Percentiles rank a stretch among this genome's conserved stretches.
phyloP scores from a whole-genome alignment of 30 jellyfish, hydroid and myxozoan species.

The Chrysaora quinquecirrha region DNA sequence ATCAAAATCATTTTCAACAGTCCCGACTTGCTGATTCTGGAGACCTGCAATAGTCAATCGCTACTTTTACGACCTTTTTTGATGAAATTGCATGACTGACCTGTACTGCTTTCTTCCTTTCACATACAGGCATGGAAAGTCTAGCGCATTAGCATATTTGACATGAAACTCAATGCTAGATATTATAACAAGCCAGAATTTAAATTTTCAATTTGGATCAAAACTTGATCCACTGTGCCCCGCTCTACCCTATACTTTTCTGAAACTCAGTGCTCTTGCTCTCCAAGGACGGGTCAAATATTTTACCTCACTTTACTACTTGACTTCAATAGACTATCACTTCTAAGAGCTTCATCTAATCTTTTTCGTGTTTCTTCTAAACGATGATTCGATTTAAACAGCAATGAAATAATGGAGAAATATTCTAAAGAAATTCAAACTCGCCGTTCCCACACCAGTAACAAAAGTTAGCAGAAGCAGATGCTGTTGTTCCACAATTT shows the following conservation, averaged over 20 bases:
- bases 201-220: background rate
- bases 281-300: background rate
- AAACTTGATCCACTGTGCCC: background rate
- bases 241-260: background rate
- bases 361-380: too few species aligned
- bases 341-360: background rate
- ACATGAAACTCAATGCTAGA: background rate
- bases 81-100: background rate
- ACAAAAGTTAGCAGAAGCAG: conserved; percentile 5
- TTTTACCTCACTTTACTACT: background rate
- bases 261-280: background rate
- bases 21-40: background rate
- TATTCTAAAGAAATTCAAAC: background rate
- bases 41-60: background rate
- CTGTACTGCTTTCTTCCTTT: background rate
- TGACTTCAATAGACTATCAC: background rate
- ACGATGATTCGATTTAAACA: background rate
- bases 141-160: background rate
- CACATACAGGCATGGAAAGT: background rate
- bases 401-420: background rate
- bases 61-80: background rate
- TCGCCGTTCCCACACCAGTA: conserved; percentile 12
- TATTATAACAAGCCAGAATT: background rate
- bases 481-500: conserved; percentile 15
- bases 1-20: background rate